Percentiles rank a stretch among this genome's conserved stretches.
Conservation (phyloP, 2,113 vertebrate species). For the Brienomyrus brachyistius region DNA sequence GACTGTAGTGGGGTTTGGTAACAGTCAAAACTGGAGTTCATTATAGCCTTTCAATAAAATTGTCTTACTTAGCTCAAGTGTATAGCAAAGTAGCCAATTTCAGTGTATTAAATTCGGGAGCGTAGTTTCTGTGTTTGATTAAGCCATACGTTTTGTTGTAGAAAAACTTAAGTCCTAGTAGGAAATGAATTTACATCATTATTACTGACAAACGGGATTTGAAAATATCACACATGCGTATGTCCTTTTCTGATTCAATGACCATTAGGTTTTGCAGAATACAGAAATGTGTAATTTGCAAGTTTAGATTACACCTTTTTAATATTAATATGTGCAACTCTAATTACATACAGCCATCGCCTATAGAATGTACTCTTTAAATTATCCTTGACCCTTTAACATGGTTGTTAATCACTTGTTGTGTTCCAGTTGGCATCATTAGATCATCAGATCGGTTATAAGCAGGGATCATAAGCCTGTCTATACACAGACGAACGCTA, state of each 20-base stretch:
- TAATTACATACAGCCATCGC: background rate
- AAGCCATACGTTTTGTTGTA: background rate
- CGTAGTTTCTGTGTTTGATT: background rate
- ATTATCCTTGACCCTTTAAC: background rate
- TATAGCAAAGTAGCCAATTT: background rate
- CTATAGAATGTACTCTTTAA: background rate
- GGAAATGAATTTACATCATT: background rate
- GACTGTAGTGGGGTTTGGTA: background rate
- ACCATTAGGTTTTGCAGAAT: background rate
- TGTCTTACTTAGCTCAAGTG: background rate
- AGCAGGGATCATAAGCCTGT: background rate
- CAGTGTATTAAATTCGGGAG: background rate
- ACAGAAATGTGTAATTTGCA: background rate
- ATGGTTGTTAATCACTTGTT: background rate
- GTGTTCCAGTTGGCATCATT: background rate
- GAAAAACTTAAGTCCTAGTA: background rate
- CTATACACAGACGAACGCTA: background rate
- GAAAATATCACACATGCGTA: background rate
- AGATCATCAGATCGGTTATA: background rate
- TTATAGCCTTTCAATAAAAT: background rate
- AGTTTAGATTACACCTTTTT: background rate
- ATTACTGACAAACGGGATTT: conserved; percentile 2
- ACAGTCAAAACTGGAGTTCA: background rate
- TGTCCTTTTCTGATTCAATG: background rate
- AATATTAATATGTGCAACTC: background rate